Evolutionary conservation across 2,797 vertebrate genomes (phyloP).

Genomic region (Bothrops alternatus): DNA sequence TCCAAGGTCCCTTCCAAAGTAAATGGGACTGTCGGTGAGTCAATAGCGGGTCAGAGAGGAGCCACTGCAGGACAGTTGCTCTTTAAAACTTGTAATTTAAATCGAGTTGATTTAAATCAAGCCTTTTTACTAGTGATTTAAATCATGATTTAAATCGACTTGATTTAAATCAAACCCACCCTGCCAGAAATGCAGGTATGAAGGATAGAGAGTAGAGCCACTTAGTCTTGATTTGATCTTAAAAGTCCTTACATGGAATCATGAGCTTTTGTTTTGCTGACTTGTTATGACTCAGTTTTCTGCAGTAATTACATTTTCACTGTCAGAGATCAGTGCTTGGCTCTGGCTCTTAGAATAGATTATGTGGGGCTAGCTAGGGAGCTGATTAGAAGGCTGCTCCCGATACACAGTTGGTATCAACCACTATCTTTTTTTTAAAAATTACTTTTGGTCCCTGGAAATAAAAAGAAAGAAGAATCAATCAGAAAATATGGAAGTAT

Average conservation of each 20-base stretch:
- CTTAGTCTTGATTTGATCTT: not conserved
- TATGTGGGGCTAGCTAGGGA: not conserved
- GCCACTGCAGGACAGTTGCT: too few relatives aligned
- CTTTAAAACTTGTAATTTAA: too few relatives aligned
- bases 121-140: too few relatives aligned
- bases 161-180: too few relatives aligned
- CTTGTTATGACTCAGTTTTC: slow-evolving; percentile 45
- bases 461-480: not conserved
- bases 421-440: not conserved
- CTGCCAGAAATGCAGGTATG: not conserved
- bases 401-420: not conserved
- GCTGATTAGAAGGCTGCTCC: not conserved
- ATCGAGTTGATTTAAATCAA: too few relatives aligned
- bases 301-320: slow-evolving; percentile 24
- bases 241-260: not conserved
- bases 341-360: not conserved
- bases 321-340: slow-evolving; percentile 10
- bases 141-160: too few relatives aligned
- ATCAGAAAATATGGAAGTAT: not conserved
- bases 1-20: too few relatives aligned
- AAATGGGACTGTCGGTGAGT: too few relatives aligned
- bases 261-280: slow-evolving; percentile 17
- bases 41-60: too few relatives aligned
- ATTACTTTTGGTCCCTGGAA: not conserved
- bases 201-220: not conserved